Evolutionary conservation across 2,797 vertebrate species (phyloP), one percentile per base, ranked within the genome.

Genomic region (Cichlasoma orientale): DNA sequence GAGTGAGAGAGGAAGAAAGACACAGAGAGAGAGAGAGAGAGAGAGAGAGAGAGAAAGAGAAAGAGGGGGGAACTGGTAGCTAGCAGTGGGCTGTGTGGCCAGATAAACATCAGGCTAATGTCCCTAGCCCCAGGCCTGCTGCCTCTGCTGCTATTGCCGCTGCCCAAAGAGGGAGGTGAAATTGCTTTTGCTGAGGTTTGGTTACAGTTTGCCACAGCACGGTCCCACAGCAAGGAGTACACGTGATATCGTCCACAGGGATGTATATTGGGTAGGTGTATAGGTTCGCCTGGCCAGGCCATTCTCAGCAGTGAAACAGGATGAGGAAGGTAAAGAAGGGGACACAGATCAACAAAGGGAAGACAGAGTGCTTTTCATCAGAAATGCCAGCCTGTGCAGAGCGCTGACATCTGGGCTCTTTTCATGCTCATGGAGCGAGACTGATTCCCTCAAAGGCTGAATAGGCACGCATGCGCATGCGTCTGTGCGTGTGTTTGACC

Each of bases 371-470:
- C 75, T 82, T 88, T 84, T 83, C 72, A 86, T 76, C 78, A 82
- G 82, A 85, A 74, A 85, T 4, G 66, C 41, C 47, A 53, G 57
- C 71, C 33, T 73, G 70, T 74, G 63, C 74, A 69, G 82, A 86
- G 84, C 56, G 56, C 84, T 91, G 92, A 91, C 93, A 93, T 94
- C 90, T 94, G 94, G 89, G 83, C 88, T 88, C 90, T 77, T 92
- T 95, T 94, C 87, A 90, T 92, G 91, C 86, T 93, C 90, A 88
- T 29, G 55, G 76, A 90, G 90, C 80, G 80, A 89, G 78, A 91
- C 86, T 86, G 86, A 92, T 92, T 90, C 79, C 75, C 72, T 90
- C 78, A 90, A 88, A 92, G 90, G 82, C 83, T 79, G 80, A 84
- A 85, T 75, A 79, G 77, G 47, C 78, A 25, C 4, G 31, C 86